Conservation (phyloP, 1,140 invertebrate genomes). For the Bombus terrestris region DNA sequence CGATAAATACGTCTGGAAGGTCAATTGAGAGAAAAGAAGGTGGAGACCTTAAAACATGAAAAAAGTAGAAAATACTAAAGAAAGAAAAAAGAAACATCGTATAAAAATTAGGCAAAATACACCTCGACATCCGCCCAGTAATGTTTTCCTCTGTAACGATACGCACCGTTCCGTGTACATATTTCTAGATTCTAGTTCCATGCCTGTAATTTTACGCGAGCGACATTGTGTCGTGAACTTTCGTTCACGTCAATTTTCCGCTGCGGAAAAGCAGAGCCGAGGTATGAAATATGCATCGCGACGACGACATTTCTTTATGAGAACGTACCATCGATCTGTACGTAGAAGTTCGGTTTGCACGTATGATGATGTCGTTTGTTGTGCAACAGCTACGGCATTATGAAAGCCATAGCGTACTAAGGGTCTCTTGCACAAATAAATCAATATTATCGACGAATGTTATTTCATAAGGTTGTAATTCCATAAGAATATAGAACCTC, state of each 20-base stretch:
- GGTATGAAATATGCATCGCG: slow-evolving; percentile 24
- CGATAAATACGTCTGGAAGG: too few relatives aligned
- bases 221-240: not conserved
- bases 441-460: not conserved
- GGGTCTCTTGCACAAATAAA: not conserved
- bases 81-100: too few relatives aligned
- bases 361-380: not conserved
- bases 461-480: not conserved
- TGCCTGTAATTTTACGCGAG: not conserved
- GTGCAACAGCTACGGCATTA: not conserved
- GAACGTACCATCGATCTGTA: slow-evolving; percentile 5
- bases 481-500: too few relatives aligned
- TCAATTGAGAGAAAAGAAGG: not conserved
- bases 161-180: not conserved
- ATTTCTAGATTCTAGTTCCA: not conserved
- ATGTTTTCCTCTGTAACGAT: not conserved
- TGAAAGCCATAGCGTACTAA: not conserved
- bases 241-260: not conserved
- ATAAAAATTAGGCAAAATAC: not conserved
- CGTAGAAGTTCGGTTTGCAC: not conserved
- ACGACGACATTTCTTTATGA: not conserved
- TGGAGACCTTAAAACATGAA: not conserved
- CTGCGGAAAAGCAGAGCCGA: not conserved
- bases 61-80: not conserved
- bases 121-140: not conserved